phyloP scores from a whole-genome alignment of 2,797 vertebrate genomes.

The Dendrocincla fuliginosa region DNA sequence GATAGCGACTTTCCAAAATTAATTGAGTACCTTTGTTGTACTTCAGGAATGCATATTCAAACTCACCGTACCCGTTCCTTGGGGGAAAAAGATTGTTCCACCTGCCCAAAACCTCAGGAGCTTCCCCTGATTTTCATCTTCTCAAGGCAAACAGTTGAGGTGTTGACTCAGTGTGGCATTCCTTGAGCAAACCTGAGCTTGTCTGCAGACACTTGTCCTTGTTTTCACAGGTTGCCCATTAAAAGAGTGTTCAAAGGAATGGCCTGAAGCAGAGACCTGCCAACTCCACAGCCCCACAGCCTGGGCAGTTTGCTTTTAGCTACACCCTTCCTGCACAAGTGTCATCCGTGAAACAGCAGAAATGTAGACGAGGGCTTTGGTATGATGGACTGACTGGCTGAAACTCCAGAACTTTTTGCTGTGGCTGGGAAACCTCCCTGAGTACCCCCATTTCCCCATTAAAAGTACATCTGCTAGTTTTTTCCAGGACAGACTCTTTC shows the following conservation, averaged over 20 bases:
- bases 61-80: neutral
- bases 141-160: neutral
- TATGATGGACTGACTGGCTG: neutral
- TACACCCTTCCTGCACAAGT: neutral
- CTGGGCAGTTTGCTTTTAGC: neutral
- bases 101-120: neutral
- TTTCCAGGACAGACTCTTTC: neutral
- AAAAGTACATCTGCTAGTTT: neutral
- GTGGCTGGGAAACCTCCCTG: neutral
- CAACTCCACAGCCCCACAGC: neutral
- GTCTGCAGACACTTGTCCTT: neutral
- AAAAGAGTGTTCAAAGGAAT: neutral
- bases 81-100: neutral
- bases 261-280: neutral
- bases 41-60: constrained; percentile 15
- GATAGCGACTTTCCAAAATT: constrained; percentile 42
- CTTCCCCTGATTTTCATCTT: constrained; percentile 21
- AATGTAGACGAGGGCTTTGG: neutral
- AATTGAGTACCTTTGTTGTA: constrained; percentile 38
- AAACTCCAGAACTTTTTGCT: neutral
- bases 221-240: neutral
- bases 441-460: neutral
- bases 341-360: neutral
- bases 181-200: neutral
- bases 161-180: neutral